Evolutionary conservation across 2,888 invertebrate genomes (phyloP), one percentile per base, ranked within the genome.

Genomic region (Anthophora plumipes): DNA sequence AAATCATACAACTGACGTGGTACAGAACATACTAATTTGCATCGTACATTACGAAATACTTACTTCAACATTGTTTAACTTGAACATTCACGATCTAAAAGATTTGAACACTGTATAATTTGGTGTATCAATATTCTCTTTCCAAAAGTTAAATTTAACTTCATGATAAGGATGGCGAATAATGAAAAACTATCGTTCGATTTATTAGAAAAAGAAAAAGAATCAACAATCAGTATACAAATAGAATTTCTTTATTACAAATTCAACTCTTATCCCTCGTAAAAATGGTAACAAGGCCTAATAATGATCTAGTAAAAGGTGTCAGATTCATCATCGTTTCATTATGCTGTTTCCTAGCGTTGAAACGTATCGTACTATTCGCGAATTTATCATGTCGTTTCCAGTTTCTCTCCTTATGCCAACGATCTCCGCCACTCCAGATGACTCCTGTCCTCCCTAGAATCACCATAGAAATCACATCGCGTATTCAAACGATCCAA

Each of bases 291-390:
- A 69, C 70, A 0, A 87, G 75, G 9, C 76, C 70, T 20, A 89
- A 63, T 12, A 87, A n/a, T 2, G 88, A 87, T 83, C 73, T 85
- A 5, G 84, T 80, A 5, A 89, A 85, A 6, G 85, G 78, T 39
- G 82, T 84, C 12, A 67, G 14, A 66, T 31, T 67, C 8, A n/a
- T 80, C 39, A 74, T 46, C n/a, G 63, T 25, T 14, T 71, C 59
- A 1, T 37, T 11, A 7, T 50, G 41, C 22, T 77, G 22, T 5
- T 77, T 68, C 11, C 66, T 74, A 8, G 46, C 14, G 9, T 64
- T 41, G 20, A n/a, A 67, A 22, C 46, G 70, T 8, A 67, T 41
- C 3, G 17, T 9, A 11, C 5, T 50, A 6, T 39, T n/a, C 1
- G 12, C 8, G 7, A 41, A 57, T 57, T 63, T 80, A 22, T 41